phyloP scores from a whole-genome alignment of 2,888 invertebrate genomes.

The Megastigmus dorsalis region DNA sequence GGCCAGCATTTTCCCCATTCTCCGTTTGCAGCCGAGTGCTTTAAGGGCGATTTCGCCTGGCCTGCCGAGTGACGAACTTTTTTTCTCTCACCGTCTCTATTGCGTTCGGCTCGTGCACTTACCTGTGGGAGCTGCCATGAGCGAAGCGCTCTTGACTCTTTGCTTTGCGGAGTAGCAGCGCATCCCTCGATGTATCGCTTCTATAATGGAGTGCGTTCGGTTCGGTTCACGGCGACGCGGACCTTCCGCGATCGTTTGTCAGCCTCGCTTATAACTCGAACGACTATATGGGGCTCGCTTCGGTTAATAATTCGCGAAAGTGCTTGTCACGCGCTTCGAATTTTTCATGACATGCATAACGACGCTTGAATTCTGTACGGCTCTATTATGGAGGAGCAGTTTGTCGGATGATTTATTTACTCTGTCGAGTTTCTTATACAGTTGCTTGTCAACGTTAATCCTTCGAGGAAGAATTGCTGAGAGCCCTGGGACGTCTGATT shows the following conservation, averaged over 20 bases:
- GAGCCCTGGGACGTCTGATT: too few species aligned
- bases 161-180: not conserved
- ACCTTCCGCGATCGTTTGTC: conserved; percentile 38
- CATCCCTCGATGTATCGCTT: not conserved
- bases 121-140: too few species aligned
- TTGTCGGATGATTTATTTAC: conserved; percentile 29
- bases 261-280: not conserved
- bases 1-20: not conserved
- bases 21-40: not conserved
- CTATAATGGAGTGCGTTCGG: conserved; percentile 15
- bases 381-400: not conserved
- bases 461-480: too few species aligned
- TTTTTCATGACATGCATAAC: conserved; percentile 29
- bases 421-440: too few species aligned
- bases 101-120: too few species aligned
- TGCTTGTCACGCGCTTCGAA: conserved; percentile 41
- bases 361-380: not conserved
- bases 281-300: not conserved
- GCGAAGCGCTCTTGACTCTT: not conserved
- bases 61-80: not conserved
- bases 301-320: conserved; percentile 26
- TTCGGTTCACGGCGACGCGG: not conserved
- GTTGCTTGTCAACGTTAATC: too few species aligned
- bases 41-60: conserved; percentile 11
- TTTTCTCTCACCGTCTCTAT: too few species aligned